A percentile compares a stretch with the other conserved stretches of the same genome.
Conservation (phyloP, 2,888 invertebrate genomes). For the Galerucella pusilla region DNA sequence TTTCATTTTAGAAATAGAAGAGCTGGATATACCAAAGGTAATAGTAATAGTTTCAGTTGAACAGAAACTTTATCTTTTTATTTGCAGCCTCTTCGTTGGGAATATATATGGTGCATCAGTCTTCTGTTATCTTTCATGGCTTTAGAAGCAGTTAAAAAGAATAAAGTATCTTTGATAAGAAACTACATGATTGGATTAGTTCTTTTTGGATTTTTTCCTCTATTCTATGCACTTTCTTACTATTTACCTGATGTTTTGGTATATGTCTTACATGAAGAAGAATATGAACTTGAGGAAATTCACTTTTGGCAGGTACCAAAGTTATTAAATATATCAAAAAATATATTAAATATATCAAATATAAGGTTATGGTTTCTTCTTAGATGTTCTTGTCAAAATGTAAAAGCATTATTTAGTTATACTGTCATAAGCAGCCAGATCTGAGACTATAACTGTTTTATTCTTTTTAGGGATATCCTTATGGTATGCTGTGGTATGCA, state of each 20-base stretch:
- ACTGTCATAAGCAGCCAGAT: too few species aligned
- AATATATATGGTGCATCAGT: conserved; percentile 92
- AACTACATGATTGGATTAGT: conserved; percentile 85
- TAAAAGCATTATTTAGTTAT: too few species aligned
- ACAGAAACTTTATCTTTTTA: conserved; percentile 29
- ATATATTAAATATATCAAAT: too few species aligned
- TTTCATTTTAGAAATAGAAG: conserved; percentile 93
- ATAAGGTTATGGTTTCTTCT: too few species aligned
- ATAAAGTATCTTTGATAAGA: conserved; percentile 80
- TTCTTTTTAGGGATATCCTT: conserved; percentile 82
- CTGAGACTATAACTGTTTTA: not conserved
- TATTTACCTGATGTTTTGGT: conserved; percentile 87
- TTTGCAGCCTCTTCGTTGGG: conserved; percentile 86
- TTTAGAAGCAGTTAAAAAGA: conserved; percentile 86
- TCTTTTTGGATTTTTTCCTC: conserved; percentile 82
- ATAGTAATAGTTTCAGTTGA: conserved; percentile 16
- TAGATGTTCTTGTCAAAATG: too few species aligned
- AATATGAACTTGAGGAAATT: conserved; percentile 72
- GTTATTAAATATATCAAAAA: too few species aligned
- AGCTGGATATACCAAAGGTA: conserved; percentile 86
- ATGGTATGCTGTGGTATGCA: conserved; percentile 92
- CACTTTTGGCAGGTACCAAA: conserved; percentile 80
- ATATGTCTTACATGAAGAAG: conserved; percentile 77
- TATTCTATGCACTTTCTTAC: conserved; percentile 83
- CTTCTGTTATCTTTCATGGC: conserved; percentile 86